phyloP scores from a whole-genome alignment of 1,140 invertebrate species.

The Hycleus cichorii region DNA sequence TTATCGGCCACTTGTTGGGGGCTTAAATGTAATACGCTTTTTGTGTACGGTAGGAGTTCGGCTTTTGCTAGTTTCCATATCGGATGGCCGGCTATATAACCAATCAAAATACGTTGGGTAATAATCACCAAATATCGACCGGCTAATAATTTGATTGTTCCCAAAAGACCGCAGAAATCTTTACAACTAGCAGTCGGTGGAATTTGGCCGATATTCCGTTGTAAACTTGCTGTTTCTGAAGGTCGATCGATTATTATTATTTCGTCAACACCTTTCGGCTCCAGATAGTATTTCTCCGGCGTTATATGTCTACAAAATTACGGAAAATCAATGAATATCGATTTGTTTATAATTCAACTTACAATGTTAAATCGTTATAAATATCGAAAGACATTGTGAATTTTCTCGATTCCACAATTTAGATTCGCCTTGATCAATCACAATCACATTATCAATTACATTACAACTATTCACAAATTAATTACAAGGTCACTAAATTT shows the following conservation, averaged over 20 bases:
- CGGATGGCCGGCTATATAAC: slow-evolving; percentile 75
- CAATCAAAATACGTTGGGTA: slow-evolving; percentile 76
- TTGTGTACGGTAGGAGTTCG: slow-evolving; percentile 81
- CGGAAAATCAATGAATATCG: not conserved
- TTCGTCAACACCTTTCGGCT: slow-evolving; percentile 53
- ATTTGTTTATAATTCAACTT: slow-evolving; percentile 35
- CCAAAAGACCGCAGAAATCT: slow-evolving; percentile 83
- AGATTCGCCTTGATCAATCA: too few species aligned
- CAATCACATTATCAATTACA: too few species aligned
- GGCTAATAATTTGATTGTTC: slow-evolving; percentile 75
- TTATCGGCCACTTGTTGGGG: slow-evolving; percentile 62
- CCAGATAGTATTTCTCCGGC: slow-evolving; percentile 66
- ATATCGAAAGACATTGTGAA: slow-evolving; percentile 36
- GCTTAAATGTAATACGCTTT: slow-evolving; percentile 76
- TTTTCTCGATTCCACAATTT: too few species aligned
- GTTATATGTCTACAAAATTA: slow-evolving; percentile 54
- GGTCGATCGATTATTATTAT: slow-evolving; percentile 65
- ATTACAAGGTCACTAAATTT: too few species aligned
- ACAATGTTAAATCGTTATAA: slow-evolving; percentile 57
- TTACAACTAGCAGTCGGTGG: slow-evolving; percentile 53
- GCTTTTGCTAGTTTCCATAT: slow-evolving; percentile 79
- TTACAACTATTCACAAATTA: too few species aligned
- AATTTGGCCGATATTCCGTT: slow-evolving; percentile 54
- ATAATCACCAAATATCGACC: slow-evolving; percentile 87
- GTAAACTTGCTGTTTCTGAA: slow-evolving; percentile 57